Conservation (phyloP, 2,113 vertebrate genomes). For the Sula dactylatra region DNA sequence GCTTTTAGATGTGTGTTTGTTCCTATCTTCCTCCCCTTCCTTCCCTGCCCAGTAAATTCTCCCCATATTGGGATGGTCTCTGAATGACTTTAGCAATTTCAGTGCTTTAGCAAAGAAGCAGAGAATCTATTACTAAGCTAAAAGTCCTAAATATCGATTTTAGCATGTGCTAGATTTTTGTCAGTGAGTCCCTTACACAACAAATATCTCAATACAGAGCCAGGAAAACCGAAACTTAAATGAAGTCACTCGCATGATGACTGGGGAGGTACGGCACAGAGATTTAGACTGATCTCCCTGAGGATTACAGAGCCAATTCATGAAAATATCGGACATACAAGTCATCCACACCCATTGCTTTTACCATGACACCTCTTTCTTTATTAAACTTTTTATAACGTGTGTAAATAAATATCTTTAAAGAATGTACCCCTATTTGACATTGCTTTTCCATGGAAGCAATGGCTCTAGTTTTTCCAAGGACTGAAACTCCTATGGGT, state of each 20-base stretch:
- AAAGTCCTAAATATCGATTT: not conserved
- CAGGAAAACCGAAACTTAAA: not conserved
- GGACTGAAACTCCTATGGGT: not conserved
- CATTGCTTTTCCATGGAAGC: not conserved
- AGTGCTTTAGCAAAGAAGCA: not conserved
- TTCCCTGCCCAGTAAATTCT: not conserved
- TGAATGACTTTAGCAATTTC: not conserved
- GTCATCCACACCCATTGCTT: not conserved
- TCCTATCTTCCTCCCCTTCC: not conserved
- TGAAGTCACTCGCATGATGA: not conserved
- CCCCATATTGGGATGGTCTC: not conserved
- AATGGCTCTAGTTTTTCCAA: not conserved
- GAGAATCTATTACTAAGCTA: not conserved
- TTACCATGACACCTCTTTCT: not conserved
- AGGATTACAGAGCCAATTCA: not conserved
- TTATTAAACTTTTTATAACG: not conserved
- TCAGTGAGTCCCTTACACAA: not conserved
- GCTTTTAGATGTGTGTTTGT: not conserved
- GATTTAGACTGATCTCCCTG: not conserved
- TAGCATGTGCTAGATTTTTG: not conserved
- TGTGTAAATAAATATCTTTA: not conserved
- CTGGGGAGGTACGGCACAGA: not conserved
- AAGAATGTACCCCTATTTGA: not conserved
- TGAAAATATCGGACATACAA: not conserved
- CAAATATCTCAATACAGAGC: not conserved